phyloP scores from a whole-genome alignment of 2,797 vertebrate species.

The Urophycis tenuis region DNA sequence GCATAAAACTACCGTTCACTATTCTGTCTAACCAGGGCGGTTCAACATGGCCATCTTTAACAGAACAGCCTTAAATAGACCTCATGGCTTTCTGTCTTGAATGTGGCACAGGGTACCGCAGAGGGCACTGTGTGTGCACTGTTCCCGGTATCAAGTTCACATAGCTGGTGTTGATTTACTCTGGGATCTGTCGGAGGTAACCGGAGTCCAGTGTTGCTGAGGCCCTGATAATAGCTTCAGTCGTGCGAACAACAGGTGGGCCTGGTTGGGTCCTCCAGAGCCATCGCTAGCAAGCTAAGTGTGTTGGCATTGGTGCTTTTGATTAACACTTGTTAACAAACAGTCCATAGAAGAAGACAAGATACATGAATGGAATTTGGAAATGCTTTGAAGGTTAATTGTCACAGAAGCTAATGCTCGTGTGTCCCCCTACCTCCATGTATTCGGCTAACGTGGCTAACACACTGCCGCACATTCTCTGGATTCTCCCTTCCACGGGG shows the following conservation, averaged over 20 bases:
- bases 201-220: slow-evolving; percentile 24
- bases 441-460: no score
- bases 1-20: background rate
- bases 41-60: background rate
- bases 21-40: background rate
- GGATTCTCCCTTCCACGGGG: background rate
- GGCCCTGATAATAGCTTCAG: slow-evolving; percentile 39
- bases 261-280: background rate
- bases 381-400: background rate
- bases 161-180: slow-evolving; percentile 31
- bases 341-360: no score
- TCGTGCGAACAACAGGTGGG: slow-evolving; percentile 46
- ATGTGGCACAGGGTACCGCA: background rate
- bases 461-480: no score
- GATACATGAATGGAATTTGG: background rate
- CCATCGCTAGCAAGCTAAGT: background rate
- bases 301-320: background rate
- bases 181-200: slow-evolving; percentile 40
- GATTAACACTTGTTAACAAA: background rate
- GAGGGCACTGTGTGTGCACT: slow-evolving; percentile 3
- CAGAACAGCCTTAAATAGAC: background rate
- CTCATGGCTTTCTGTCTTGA: background rate
- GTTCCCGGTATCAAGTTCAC: slow-evolving; percentile 39
- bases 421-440: background rate
- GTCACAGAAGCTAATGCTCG: background rate